phyloP scores from a whole-genome alignment of 30 jellyfish, hydroid and myxozoan species.

The Hydractinia symbiolongicarpus region DNA sequence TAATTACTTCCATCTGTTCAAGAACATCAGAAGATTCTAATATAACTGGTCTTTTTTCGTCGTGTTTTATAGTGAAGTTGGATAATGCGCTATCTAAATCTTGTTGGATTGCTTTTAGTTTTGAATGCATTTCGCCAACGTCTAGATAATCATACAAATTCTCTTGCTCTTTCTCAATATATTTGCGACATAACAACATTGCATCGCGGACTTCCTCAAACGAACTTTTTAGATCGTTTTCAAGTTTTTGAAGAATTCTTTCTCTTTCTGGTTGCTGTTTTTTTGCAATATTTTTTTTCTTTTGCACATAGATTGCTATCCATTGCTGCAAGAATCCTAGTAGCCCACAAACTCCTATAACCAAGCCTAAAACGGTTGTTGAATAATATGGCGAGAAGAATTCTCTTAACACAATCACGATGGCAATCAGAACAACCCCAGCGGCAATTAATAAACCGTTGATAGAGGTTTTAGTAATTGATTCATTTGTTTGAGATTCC shows the following conservation, averaged over 20 bases:
- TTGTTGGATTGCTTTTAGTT: not conserved
- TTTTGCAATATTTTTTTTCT: not conserved
- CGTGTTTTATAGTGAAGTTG: not conserved
- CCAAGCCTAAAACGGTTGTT: too few relatives aligned
- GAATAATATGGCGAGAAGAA: too few relatives aligned
- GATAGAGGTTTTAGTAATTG: too few relatives aligned
- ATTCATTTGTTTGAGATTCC: too few relatives aligned
- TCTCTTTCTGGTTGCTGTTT: not conserved
- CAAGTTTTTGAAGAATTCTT: not conserved
- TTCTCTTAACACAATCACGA: too few relatives aligned
- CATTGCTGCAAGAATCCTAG: too few relatives aligned
- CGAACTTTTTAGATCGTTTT: not conserved
- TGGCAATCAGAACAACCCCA: too few relatives aligned
- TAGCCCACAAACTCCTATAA: too few relatives aligned
- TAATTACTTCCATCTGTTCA: not conserved
- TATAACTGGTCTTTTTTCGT: not conserved
- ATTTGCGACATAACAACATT: not conserved
- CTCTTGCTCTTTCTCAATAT: not conserved
- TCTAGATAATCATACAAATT: not conserved
- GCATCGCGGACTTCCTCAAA: not conserved
- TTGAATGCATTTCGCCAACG: not conserved
- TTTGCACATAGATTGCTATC: too few relatives aligned
- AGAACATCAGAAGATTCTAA: not conserved
- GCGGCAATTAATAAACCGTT: too few relatives aligned
- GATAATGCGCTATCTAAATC: not conserved